Evolutionary conservation across 2,888 invertebrate species (phyloP), one percentile per base, ranked within the genome.

Genomic region (Hedya salicella): DNA sequence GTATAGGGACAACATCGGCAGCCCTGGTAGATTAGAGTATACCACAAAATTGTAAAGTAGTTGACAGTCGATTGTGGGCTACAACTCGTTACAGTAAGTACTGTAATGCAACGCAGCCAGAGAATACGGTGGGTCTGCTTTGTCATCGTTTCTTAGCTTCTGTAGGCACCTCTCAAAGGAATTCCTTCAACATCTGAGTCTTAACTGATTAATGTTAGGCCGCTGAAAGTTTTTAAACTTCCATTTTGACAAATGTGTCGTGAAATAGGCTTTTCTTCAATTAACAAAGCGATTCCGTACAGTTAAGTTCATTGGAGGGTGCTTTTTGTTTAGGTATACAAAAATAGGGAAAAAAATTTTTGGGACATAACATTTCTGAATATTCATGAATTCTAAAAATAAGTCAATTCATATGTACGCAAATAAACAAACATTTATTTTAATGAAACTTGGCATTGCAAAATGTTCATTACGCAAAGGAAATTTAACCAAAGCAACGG

Each of bases 151-250:
- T 74, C 71, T 78, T 76, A 76, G 78, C 77, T 75, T 73, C 75
- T 70, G 68, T 73, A 75, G 71, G 75, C 72, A 71, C 75, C 69
- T 61, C 75, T 71, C 73, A 57, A 69, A 74, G 75, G 74, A 80
- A 80, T 84, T 76, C 78, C 80, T 81, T 81, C 78, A 85, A 80
- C 89, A 87, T 84, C 87, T 86, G 87, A 82, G 85, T 73, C 82
- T 79, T 73, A 78, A 73, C 78, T 85, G 82, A 88, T 86, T 83
- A 83, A 86, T 83, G 83, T 57, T 54, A 30, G 56, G 68, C 46
- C 68, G 71, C 75, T 77, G 70, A 70, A 79, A 81, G 73, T 81
- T 80, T 75, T 68, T 76, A 76, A 79, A 77, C 72, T 75, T 70
- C 77, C 72, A 72, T 74, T 70, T 72, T 76, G 77, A 78, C 78